A percentile compares a stretch with the other conserved stretches of the same genome.
Evolutionary conservation across 2,113 vertebrate genomes (phyloP).

Genomic region (Datnioides undecimradiatus): DNA sequence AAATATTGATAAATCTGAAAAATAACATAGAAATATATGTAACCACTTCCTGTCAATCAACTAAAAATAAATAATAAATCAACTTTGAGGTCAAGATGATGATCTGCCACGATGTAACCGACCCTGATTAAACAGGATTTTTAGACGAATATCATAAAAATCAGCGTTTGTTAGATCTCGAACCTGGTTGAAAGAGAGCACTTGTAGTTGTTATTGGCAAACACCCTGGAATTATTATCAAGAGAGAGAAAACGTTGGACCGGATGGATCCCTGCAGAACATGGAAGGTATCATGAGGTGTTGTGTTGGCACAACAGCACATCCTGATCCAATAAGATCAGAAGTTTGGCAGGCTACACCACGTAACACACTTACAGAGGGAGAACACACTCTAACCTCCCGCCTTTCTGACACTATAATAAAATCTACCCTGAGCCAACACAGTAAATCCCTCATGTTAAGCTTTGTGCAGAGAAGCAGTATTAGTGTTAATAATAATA

Average conservation of each 20-base stretch:
- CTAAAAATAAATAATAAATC: neutral
- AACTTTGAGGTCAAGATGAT: no score
- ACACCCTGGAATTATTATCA: neutral
- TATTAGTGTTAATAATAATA: neutral
- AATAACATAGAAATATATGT: no score
- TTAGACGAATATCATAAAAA: neutral
- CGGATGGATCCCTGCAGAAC: neutral
- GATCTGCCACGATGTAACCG: neutral
- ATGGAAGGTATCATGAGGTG: neutral
- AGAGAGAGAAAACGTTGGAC: neutral
- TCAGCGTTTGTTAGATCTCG: neutral
- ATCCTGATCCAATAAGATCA: neutral
- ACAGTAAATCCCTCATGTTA: neutral
- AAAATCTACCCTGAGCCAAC: neutral
- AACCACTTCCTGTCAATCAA: no score
- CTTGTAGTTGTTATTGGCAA: neutral
- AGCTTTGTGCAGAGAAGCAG: neutral
- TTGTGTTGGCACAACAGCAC: neutral
- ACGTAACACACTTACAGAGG: neutral
- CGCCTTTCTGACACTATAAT: neutral
- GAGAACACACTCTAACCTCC: neutral
- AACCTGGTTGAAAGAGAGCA: neutral
- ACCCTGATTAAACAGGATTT: neutral
- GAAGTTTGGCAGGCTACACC: neutral
- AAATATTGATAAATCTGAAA: no score